Evolutionary conservation across 2,888 invertebrate genomes (phyloP).

Genomic region (Troides aeacus): DNA sequence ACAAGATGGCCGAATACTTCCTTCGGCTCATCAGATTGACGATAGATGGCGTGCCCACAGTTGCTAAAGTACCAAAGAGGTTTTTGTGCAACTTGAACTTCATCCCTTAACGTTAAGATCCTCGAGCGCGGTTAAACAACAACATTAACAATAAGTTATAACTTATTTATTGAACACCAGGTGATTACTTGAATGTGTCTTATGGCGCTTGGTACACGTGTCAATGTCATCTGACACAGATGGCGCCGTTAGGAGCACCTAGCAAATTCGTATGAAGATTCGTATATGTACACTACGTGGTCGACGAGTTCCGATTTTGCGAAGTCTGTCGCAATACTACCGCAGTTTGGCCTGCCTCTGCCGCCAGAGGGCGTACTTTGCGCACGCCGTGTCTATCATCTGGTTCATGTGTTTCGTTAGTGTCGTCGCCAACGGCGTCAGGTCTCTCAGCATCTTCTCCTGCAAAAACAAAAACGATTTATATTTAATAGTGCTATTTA

Average conservation of each 20-base stretch:
- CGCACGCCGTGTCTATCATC: constrained; percentile 90
- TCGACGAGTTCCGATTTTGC: constrained; percentile 13
- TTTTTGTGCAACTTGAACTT: background rate
- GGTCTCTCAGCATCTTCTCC: constrained; percentile 90
- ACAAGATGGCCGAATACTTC: background rate
- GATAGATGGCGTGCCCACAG: no score
- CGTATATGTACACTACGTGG: constrained; percentile 19
- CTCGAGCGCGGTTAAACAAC: background rate
- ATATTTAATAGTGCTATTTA: background rate
- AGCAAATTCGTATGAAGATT: constrained; percentile 17
- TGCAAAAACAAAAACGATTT: constrained; percentile 47
- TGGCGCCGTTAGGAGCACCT: background rate
- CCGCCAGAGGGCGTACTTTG: constrained; percentile 93
- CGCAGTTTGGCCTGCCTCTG: constrained; percentile 82
- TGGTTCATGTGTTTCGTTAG: constrained; percentile 93
- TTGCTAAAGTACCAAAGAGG: background rate
- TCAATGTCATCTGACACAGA: background rate
- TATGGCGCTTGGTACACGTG: background rate
- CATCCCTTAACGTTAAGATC: background rate
- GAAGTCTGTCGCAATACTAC: constrained; percentile 50
- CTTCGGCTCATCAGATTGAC: background rate
- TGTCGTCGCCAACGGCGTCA: constrained; percentile 89
- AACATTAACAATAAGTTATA: constrained; percentile 2
- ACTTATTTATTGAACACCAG: constrained; percentile 2
- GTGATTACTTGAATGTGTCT: background rate